Conservation (phyloP, 2,113 vertebrate species). For the Podilymbus podiceps region DNA sequence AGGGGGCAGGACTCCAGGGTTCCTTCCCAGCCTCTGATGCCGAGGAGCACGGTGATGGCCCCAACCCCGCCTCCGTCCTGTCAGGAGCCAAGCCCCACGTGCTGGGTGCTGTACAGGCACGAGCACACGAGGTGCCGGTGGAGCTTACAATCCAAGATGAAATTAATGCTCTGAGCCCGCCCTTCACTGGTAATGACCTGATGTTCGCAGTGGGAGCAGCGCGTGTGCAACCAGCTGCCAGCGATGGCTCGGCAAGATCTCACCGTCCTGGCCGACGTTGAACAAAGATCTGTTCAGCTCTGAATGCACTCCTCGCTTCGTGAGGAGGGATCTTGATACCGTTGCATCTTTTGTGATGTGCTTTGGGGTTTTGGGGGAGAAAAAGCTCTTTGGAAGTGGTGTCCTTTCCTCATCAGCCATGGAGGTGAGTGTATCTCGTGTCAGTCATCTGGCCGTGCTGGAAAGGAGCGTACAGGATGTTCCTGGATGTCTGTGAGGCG, state of each 20-base stretch:
- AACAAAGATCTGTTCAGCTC: background rate
- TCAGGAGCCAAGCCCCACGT: background rate
- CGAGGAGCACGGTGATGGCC: background rate
- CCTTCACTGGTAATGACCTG: background rate
- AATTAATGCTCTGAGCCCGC: background rate
- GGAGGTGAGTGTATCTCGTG: background rate
- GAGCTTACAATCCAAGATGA: background rate
- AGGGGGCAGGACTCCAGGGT: background rate
- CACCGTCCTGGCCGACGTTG: accelerated
- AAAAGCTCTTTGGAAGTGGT: background rate
- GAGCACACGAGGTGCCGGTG: background rate
- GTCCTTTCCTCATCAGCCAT: background rate
- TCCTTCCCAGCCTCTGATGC: background rate
- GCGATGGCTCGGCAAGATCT: background rate
- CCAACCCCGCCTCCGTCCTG: background rate
- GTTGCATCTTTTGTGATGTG: background rate
- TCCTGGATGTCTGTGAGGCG: background rate
- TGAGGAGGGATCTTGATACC: background rate
- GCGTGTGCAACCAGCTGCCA: accelerated
- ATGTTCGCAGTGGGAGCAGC: background rate
- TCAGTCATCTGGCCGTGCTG: background rate
- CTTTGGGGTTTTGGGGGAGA: background rate
- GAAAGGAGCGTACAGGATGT: background rate
- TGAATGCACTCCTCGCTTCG: background rate
- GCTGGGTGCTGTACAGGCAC: background rate